Percentiles rank a stretch among this genome's conserved stretches.
phyloP scores from a whole-genome alignment of 2,888 invertebrate species.

The Drosophila neonasuta region DNA sequence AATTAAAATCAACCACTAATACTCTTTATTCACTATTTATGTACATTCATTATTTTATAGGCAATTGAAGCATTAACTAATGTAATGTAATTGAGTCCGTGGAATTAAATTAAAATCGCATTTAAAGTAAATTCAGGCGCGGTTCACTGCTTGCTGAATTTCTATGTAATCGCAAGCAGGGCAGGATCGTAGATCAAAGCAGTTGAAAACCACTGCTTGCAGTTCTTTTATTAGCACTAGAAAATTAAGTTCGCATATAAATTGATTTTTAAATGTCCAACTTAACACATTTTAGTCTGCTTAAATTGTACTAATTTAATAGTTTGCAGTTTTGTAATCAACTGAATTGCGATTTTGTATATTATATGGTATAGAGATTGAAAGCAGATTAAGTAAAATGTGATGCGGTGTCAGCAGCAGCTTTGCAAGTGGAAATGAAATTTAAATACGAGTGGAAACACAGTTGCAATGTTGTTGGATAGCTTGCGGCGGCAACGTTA shows the following conservation, averaged over 20 bases:
- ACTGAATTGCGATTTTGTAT: neutral
- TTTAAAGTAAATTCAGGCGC: neutral
- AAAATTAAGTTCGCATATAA: neutral
- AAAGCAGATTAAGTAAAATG: neutral
- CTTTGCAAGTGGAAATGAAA: conserved; percentile 3
- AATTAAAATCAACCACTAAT: conserved; percentile 25
- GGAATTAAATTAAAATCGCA: neutral
- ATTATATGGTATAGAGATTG: neutral
- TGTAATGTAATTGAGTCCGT: neutral
- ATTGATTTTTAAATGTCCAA: neutral
- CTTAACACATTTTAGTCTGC: neutral
- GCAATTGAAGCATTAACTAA: conserved; percentile 7
- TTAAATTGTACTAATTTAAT: neutral
- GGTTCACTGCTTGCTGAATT: neutral
- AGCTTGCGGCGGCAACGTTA: conserved; percentile 23
- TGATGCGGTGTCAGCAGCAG: neutral
- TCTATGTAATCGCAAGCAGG: conserved; percentile 1
- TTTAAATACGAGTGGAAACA: conserved; percentile 14
- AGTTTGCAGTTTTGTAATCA: neutral
- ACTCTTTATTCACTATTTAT: neutral
- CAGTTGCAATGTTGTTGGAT: conserved; percentile 19
- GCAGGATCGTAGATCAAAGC: neutral
- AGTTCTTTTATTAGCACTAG: neutral
- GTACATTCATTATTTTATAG: neutral
- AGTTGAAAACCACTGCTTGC: neutral